phyloP scores from a whole-genome alignment of 2,797 vertebrate species.

The Hylomyscus alleni region DNA sequence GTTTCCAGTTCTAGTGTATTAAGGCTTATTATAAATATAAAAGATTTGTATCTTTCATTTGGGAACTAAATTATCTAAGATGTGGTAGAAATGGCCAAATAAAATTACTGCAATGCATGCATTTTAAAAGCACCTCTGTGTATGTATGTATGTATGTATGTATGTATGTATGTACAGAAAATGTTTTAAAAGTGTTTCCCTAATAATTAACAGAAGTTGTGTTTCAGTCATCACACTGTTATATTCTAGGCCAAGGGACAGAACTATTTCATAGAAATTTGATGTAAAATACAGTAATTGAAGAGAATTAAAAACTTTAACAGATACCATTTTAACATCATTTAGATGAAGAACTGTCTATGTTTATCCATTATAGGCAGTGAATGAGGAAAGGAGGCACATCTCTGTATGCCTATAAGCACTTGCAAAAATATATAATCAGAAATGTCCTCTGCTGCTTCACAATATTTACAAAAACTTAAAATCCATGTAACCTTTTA shows the following conservation, averaged over 20 bases:
- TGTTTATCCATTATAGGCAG: not conserved
- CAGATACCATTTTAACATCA: not conserved
- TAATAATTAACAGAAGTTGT: not conserved
- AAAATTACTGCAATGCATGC: not conserved
- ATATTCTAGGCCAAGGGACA: not conserved
- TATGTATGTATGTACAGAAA: not conserved
- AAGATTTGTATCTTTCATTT: not conserved
- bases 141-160: too few species aligned
- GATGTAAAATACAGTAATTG: not conserved
- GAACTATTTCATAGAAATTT: slow-evolving; percentile 22
- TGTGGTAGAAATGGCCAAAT: not conserved
- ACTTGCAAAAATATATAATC: not conserved
- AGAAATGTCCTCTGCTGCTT: not conserved
- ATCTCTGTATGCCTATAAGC: not conserved
- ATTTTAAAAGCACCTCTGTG: not conserved
- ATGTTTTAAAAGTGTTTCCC: not conserved
- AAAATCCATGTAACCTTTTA: slow-evolving; percentile 22
- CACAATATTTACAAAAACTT: slow-evolving; percentile 18
- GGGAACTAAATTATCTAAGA: not conserved
- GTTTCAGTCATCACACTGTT: not conserved
- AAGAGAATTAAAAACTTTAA: slow-evolving; percentile 10
- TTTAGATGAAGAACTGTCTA: not conserved
- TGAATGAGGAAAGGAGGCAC: fast-evolving
- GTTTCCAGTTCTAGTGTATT: not conserved
- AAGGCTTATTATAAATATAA: not conserved